Percentiles rank a stretch among this genome's conserved stretches.
Evolutionary conservation across 1,140 invertebrate genomes (phyloP).

Genomic region (Carposina sasakii): DNA sequence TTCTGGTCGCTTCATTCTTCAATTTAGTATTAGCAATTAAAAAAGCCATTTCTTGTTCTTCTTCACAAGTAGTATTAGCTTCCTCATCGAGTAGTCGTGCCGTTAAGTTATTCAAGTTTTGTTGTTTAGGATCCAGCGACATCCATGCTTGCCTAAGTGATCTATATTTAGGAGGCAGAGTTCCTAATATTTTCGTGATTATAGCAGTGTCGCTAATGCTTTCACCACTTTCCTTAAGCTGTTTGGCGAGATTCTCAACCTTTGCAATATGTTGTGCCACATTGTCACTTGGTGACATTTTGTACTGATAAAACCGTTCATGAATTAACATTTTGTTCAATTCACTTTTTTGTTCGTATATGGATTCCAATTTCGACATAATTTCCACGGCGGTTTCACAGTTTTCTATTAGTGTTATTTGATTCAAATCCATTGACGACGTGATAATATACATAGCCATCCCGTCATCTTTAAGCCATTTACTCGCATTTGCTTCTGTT

Average conservation of each 20-base stretch:
- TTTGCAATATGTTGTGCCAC: conserved; percentile 35
- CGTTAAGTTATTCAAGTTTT: conserved; percentile 36
- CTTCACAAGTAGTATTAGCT: conserved; percentile 15
- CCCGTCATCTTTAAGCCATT: conserved; percentile 8
- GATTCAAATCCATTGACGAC: conserved; percentile 4
- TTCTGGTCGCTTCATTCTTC: background rate
- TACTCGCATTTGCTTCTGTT: conserved; percentile 1
- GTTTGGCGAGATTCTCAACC: conserved; percentile 30
- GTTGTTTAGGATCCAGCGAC: conserved; percentile 31
- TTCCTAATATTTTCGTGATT: conserved; percentile 23
- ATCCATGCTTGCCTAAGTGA: conserved; percentile 38
- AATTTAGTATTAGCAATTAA: no score
- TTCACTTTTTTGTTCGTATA: conserved; percentile 33
- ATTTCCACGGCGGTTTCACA: conserved; percentile 14
- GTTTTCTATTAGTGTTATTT: conserved; percentile 9
- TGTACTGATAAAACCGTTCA: conserved; percentile 32
- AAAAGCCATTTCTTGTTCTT: conserved; percentile 26
- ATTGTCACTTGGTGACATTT: conserved; percentile 24
- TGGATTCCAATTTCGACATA: conserved; percentile 27
- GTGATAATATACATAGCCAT: conserved; percentile 10
- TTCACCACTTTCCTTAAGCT: conserved; percentile 31
- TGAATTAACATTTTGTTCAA: conserved; percentile 33
- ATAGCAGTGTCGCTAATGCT: conserved; percentile 29
- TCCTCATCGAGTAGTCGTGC: conserved; percentile 35
- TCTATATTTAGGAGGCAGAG: conserved; percentile 25